phyloP scores from a whole-genome alignment of 2,888 invertebrate species.

The Caradrina kadenii region DNA sequence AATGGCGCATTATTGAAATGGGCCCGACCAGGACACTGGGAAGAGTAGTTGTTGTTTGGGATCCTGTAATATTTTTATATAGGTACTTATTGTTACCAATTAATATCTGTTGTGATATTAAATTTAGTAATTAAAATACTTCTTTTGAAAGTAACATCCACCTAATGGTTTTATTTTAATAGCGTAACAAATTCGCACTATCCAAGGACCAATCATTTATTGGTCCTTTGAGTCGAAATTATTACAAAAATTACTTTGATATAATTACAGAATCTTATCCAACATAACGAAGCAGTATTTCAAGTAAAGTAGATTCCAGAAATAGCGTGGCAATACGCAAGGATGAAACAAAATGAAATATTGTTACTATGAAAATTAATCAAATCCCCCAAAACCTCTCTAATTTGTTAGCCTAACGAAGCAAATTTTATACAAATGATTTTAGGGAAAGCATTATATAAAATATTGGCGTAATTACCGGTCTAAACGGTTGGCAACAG shows the following conservation, averaged over 20 bases:
- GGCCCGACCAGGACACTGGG: neutral
- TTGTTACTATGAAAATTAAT: constrained; percentile 38
- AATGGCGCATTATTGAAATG: constrained; percentile 39
- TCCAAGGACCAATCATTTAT: neutral
- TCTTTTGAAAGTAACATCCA: neutral
- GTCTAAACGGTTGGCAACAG: constrained; percentile 67
- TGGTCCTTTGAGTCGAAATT: neutral
- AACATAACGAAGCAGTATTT: neutral
- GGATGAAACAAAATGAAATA: constrained; percentile 18
- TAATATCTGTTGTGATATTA: constrained; percentile 1
- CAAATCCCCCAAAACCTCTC: constrained; percentile 16
- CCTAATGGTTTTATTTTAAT: neutral
- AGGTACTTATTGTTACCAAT: neutral
- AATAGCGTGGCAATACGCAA: neutral
- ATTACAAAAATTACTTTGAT: neutral
- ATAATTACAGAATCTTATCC: neutral
- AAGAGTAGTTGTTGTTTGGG: neutral
- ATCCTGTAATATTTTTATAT: neutral
- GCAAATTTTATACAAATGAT: constrained; percentile 48
- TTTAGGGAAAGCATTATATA: constrained; percentile 52
- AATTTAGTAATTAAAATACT: neutral
- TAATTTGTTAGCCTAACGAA: constrained; percentile 46
- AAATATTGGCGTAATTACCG: constrained; percentile 72
- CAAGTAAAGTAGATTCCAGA: constrained; percentile 2
- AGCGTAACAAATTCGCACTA: neutral